These are phyloP conservation scores for Helicolenus hilgendorfi DNA, from an alignment of 2,797 vertebrate genomes.

Conservation along the genomic window DNA sequence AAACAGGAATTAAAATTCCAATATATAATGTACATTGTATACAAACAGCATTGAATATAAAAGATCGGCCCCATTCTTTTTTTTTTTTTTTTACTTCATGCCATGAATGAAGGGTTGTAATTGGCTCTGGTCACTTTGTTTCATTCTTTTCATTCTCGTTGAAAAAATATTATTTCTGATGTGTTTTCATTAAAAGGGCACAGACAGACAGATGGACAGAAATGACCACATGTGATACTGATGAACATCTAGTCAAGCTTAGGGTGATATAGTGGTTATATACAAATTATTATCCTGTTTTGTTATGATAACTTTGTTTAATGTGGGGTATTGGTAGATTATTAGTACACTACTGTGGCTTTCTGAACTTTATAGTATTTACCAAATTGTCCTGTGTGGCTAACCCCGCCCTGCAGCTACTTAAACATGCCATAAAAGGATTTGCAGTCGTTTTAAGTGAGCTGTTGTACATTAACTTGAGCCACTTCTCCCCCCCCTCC, in stretches of 20 bases:
- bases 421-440: conserved; percentile 45
- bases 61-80: not conserved
- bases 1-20: no score
- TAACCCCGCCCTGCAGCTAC: not conserved
- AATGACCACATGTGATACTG: not conserved
- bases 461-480: conserved; percentile 22
- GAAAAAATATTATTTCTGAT: not conserved
- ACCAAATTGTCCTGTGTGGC: not conserved
- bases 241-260: not conserved
- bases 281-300: not conserved
- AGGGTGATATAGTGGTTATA: not conserved
- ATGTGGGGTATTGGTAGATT: not conserved
- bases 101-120: not conserved
- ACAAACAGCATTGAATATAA: not conserved
- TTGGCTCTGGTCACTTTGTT: not conserved
- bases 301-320: not conserved
- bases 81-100: not conserved
- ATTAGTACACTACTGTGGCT: not conserved
- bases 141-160: not conserved
- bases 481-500: not conserved
- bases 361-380: not conserved
- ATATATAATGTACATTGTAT: not conserved
- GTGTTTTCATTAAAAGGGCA: not conserved
- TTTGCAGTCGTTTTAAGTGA: conserved; percentile 32
- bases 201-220: not conserved